Percentiles rank a stretch among this genome's conserved stretches.
phyloP scores from a whole-genome alignment of 2,888 invertebrate genomes.

The Macrophya alboannulata region DNA sequence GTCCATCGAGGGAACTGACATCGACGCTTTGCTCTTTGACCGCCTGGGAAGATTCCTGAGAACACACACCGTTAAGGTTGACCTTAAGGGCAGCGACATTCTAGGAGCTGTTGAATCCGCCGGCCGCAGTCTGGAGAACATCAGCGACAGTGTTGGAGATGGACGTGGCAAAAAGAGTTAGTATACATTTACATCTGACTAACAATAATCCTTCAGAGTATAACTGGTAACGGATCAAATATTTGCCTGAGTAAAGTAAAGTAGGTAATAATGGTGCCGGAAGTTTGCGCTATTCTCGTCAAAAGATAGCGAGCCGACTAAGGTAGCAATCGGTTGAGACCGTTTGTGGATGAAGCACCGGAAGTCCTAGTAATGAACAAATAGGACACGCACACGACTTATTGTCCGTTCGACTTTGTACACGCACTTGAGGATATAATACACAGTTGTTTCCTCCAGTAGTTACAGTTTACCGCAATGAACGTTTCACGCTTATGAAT shows the following conservation, averaged over 20 bases:
- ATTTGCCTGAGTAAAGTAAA: not conserved
- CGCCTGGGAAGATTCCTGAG: conserved; percentile 90
- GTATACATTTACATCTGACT: conserved; percentile 65
- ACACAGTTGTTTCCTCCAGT: conserved; percentile 28
- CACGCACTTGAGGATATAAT: conserved; percentile 14
- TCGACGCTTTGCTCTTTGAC: conserved; percentile 85
- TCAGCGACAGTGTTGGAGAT: conserved; percentile 83
- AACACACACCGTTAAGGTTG: conserved; percentile 91
- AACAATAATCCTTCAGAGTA: not conserved
- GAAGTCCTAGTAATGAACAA: conserved; percentile 38
- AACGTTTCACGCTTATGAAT: conserved; percentile 20
- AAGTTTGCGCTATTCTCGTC: conserved; percentile 8
- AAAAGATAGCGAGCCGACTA: conserved; percentile 17
- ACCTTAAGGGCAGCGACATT: conserved; percentile 92
- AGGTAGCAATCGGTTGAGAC: conserved; percentile 12
- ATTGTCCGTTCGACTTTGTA: conserved; percentile 7
- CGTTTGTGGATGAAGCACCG: conserved; percentile 28
- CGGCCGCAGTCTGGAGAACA: conserved; percentile 89
- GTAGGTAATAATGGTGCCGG: not conserved
- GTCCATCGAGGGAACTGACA: conserved; percentile 79
- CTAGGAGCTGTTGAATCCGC: conserved; percentile 90
- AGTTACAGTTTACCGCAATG: conserved; percentile 33
- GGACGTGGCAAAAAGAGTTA: conserved; percentile 91
- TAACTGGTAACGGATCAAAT: not conserved
- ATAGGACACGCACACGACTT: conserved; percentile 34